Evolutionary conservation across 2,113 vertebrate genomes (phyloP).

Genomic region (Zosterops pallidus): DNA sequence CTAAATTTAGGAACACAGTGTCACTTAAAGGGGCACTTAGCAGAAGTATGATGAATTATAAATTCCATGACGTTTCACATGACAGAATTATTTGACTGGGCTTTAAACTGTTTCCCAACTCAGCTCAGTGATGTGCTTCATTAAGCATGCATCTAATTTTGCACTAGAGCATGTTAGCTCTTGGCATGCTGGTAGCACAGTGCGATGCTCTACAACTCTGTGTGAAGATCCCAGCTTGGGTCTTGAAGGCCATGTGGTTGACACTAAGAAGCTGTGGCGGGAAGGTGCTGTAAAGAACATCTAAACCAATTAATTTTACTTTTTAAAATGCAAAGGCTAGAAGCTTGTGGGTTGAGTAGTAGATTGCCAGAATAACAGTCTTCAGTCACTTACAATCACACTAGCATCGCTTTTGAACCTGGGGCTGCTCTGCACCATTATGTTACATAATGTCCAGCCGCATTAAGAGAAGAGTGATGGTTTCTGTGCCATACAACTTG

Average conservation of each 20-base stretch:
- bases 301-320: not conserved
- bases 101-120: not conserved
- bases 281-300: not conserved
- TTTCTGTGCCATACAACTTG: not conserved
- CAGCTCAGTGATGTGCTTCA: not conserved
- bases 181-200: not conserved
- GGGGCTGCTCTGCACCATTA: not conserved
- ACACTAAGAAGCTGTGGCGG: not conserved
- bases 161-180: not conserved
- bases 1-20: not conserved
- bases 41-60: not conserved
- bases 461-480: not conserved
- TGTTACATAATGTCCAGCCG: not conserved
- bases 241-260: not conserved
- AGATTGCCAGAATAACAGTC: not conserved
- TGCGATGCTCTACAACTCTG: not conserved
- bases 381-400: not conserved
- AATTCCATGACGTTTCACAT: not conserved
- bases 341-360: not conserved
- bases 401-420: not conserved
- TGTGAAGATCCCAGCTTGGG: not conserved
- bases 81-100: not conserved
- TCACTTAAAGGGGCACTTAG: not conserved
- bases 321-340: not conserved
- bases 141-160: not conserved